Percentiles rank a stretch among this genome's conserved stretches.
Conservation (phyloP, 2,113 vertebrate species). For the Procavia capensis region DNA sequence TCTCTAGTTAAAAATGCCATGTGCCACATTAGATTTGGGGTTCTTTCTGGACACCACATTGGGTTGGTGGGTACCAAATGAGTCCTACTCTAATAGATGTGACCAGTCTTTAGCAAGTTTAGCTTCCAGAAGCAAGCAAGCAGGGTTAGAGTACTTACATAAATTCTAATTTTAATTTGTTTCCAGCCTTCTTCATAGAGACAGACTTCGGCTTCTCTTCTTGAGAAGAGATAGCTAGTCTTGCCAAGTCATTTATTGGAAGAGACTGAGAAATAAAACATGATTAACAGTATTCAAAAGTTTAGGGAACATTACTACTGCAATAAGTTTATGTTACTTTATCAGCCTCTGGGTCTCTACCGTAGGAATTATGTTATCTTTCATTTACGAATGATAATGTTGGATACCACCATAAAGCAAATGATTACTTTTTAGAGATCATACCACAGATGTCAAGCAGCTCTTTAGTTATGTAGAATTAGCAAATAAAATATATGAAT, state of each 20-base stretch:
- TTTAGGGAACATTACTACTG: background rate
- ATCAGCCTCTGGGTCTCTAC: background rate
- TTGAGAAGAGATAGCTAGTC: background rate
- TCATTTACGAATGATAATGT: background rate
- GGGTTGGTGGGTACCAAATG: background rate
- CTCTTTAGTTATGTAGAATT: background rate
- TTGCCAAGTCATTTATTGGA: background rate
- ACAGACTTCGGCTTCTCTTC: background rate
- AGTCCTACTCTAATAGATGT: background rate
- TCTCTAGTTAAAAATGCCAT: background rate
- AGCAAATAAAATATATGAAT: background rate
- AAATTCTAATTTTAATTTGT: background rate
- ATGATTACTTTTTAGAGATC: background rate
- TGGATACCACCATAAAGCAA: background rate
- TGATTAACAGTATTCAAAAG: slow-evolving; percentile 19
- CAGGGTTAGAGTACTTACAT: background rate
- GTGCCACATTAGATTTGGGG: background rate
- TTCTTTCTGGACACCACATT: slow-evolving; percentile 5
- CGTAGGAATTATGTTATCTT: background rate
- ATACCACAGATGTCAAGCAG: background rate
- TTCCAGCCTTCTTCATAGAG: background rate
- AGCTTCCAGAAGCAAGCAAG: background rate
- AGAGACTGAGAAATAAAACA: background rate
- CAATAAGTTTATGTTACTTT: slow-evolving; percentile 9
- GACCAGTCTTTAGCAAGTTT: background rate